Percentiles rank a stretch among this genome's conserved stretches.
Conservation (phyloP, 2,113 vertebrate species). For the Paramisgurnus dabryanus region DNA sequence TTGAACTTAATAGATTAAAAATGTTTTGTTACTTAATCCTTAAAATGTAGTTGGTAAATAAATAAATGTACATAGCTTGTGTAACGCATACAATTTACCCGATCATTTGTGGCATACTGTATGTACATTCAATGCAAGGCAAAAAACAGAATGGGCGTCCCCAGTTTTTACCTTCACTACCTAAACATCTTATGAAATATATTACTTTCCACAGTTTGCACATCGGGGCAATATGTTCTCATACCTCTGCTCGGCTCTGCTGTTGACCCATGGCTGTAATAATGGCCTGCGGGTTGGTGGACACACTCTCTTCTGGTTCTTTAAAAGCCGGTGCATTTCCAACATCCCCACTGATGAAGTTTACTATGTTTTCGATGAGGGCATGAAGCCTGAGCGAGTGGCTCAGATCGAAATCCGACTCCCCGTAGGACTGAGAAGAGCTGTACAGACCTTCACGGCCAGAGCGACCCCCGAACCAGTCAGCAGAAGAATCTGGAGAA, state of each 20-base stretch:
- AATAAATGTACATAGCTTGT: no score
- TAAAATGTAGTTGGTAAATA: no score
- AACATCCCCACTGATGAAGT: slow-evolving; percentile 93
- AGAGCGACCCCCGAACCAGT: slow-evolving; percentile 87
- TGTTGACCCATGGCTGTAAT: slow-evolving; percentile 95
- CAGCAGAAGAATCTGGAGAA: slow-evolving; percentile 81
- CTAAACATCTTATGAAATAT: no score
- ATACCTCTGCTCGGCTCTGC: slow-evolving; percentile 91
- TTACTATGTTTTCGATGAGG: slow-evolving; percentile 91
- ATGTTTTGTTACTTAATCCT: no score
- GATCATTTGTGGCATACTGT: no score
- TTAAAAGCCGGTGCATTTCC: slow-evolving; percentile 89
- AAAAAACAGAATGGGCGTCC: no score
- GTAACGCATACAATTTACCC: no score
- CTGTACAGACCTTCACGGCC: slow-evolving; percentile 82
- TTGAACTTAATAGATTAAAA: no score
- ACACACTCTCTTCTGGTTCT: slow-evolving; percentile 94
- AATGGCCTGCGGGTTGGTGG: slow-evolving; percentile 90
- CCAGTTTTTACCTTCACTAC: no score
- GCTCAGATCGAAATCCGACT: slow-evolving; percentile 86
- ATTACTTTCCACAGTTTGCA: no score
- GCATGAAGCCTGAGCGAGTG: slow-evolving; percentile 85
- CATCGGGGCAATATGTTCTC: background rate
- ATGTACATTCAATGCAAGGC: no score
- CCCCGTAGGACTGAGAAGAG: slow-evolving; percentile 80